These are phyloP conservation scores for Mergus octosetaceus DNA, from an alignment of 2,797 vertebrate genomes.

Conservation along the genomic window DNA sequence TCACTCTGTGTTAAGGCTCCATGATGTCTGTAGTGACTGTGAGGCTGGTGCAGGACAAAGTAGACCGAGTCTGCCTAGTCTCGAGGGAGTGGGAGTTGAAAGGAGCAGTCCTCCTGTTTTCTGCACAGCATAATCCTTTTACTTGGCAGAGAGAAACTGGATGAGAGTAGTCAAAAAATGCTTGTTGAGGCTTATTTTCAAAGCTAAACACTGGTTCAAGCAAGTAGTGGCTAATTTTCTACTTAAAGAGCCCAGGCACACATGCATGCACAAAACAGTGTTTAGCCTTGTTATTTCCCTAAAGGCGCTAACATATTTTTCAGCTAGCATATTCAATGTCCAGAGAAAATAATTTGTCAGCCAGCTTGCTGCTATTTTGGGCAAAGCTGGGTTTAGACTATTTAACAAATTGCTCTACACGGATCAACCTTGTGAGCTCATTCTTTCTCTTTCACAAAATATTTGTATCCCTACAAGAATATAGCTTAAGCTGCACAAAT, in stretches of 20 bases:
- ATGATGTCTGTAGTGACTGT: not conserved
- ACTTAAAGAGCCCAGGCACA: slow-evolving; percentile 2
- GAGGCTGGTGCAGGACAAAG: not conserved
- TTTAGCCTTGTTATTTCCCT: slow-evolving; percentile 52
- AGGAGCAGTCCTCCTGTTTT: not conserved
- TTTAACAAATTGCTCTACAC: slow-evolving; percentile 20
- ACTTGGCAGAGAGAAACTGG: not conserved
- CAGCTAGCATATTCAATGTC: slow-evolving; percentile 14
- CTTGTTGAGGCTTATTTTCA: slow-evolving; percentile 8
- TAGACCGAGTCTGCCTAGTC: not conserved
- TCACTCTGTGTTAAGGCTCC: not conserved
- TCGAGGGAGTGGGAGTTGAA: not conserved
- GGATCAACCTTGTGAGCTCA: slow-evolving; percentile 25
- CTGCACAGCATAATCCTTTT: not conserved
- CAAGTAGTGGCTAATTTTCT: slow-evolving; percentile 13
- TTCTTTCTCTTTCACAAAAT: slow-evolving; percentile 11
- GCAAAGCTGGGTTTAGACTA: slow-evolving; percentile 27
- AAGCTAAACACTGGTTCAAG: not conserved
- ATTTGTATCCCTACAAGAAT: slow-evolving; percentile 24
- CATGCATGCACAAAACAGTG: not conserved
- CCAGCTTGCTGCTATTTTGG: slow-evolving; percentile 38
- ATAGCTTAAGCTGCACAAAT: not conserved
- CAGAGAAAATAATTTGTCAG: slow-evolving; percentile 50
- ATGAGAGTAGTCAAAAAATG: not conserved
- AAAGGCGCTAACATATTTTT: slow-evolving; percentile 25